Evolutionary conservation across 2,113 vertebrate species (phyloP), one percentile per base, ranked within the genome.

Genomic region (Strigops habroptila): DNA sequence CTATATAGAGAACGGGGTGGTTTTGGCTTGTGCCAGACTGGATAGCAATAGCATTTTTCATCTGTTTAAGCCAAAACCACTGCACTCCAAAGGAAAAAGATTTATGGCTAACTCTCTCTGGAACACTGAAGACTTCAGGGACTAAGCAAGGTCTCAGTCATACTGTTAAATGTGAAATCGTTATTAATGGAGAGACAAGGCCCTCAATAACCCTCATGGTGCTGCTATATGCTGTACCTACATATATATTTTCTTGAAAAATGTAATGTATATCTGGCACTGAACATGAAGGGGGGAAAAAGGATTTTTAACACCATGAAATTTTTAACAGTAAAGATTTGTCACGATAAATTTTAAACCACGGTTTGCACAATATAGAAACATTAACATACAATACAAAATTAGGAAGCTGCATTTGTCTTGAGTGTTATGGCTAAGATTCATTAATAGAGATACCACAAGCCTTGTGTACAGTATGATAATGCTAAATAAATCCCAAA

Each of bases 161-260:
- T 48, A 31, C 49, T 43, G 19, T 33, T 88, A 90, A 91, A 88
- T 88, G 8, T 91, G 53, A 93, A 95, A 94, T 86, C 49, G 74
- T 83, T 91, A 83, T 80, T 91, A 94, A 74, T 49, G 73, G 71
- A 86, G 44, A 77, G 30, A 80, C 44, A 86, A 65, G 49, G n/a
- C 68, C 48, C 37, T 86, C 93, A 77, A 82, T 78, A 91, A 81
- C 5, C 9, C 15, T 90, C 30, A 68, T 37, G 4, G 4, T 53
- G 19, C 46, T 80, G 25, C 30, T 88, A 18, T 46, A 46, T 53
- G 18, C 23, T 85, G 9, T 22, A 44, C 27, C 14, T 68, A 41
- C 16, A 23, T 55, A 82, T 24, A n/a, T 41, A 79, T 62, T 77
- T 91, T 77, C 53, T 89, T 74, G 2, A 78, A 77, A 92, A 80